phyloP scores from a whole-genome alignment of 2,888 invertebrate species.

The Drosophila anomelani region DNA sequence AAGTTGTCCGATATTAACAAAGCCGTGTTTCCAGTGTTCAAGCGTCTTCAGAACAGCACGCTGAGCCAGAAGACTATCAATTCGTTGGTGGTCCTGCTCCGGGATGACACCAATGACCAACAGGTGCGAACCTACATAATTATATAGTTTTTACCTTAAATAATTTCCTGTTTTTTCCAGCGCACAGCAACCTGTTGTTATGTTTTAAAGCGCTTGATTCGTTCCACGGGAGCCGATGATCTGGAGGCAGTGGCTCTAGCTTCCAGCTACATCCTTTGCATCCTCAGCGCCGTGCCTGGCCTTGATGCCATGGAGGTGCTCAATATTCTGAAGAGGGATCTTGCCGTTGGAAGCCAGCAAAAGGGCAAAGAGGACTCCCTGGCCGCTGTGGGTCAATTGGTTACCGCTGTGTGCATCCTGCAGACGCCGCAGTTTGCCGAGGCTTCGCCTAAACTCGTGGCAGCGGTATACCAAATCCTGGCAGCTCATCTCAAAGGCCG shows the following conservation, averaged over 20 bases:
- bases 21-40: slow-evolving; percentile 24
- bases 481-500: slow-evolving; percentile 52
- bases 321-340: slow-evolving; percentile 35
- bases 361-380: slow-evolving; percentile 62
- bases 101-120: slow-evolving; percentile 19
- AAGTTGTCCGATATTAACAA: slow-evolving; percentile 28
- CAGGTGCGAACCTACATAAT: not conserved
- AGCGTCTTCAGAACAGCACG: slow-evolving; percentile 14
- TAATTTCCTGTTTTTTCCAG: slow-evolving; percentile 27
- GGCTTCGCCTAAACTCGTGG: slow-evolving; percentile 24
- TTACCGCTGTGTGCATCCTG: slow-evolving; percentile 45
- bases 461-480: slow-evolving; percentile 46
- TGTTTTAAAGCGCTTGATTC: slow-evolving; percentile 56
- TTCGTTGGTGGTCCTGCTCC: slow-evolving; percentile 12
- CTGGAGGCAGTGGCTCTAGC: slow-evolving; percentile 31
- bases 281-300: slow-evolving; percentile 41
- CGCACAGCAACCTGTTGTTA: slow-evolving; percentile 54
- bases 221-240: slow-evolving; percentile 65
- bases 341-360: slow-evolving; percentile 41
- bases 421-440: slow-evolving; percentile 32
- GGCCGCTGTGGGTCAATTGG: slow-evolving; percentile 60
- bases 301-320: slow-evolving; percentile 51
- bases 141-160: too few species aligned
- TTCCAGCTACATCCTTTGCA: slow-evolving; percentile 36
- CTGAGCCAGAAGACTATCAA: slow-evolving; percentile 26